A percentile compares a stretch with the other conserved stretches of the same genome.
Evolutionary conservation across 1,140 invertebrate genomes (phyloP).

Genomic region (Scylla paramamosain): DNA sequence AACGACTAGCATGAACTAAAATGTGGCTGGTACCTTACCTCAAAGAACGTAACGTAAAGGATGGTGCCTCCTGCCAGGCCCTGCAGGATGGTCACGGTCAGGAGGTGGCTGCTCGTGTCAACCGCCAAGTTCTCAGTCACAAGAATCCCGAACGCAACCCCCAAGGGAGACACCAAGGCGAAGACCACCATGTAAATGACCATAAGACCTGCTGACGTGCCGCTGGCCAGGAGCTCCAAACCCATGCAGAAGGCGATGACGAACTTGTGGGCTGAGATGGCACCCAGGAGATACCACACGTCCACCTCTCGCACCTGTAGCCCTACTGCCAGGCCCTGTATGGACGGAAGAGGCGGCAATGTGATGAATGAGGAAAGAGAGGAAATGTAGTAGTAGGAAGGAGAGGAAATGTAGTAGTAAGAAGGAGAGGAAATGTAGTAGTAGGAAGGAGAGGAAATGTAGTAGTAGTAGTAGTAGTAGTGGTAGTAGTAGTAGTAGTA

Average conservation of each 20-base stretch:
- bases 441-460: background rate
- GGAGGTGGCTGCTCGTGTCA: conserved; percentile 75
- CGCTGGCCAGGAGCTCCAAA: conserved; percentile 80
- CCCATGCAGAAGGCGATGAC: conserved; percentile 85
- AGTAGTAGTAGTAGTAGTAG: no score
- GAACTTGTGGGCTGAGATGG: conserved; percentile 85
- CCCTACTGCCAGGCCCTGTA: conserved; percentile 88
- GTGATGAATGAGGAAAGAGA: background rate
- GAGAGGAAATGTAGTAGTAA: background rate
- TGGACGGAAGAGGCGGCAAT: background rate
- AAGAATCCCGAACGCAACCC: conserved; percentile 85
- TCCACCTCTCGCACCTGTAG: conserved; percentile 84
- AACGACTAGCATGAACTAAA: no score
- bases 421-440: background rate
- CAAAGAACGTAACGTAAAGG: conserved; percentile 85
- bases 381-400: background rate
- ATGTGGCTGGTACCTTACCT: conserved; percentile 79
- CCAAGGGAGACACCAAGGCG: conserved; percentile 89
- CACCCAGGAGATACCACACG: conserved; percentile 86
- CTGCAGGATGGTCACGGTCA: conserved; percentile 80
- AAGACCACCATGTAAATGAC: conserved; percentile 88
- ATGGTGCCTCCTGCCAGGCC: conserved; percentile 84
- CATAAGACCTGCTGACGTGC: conserved; percentile 80
- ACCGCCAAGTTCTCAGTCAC: conserved; percentile 82
- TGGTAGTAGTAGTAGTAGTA: background rate